Evolutionary conservation across 2,797 vertebrate genomes (phyloP).

Genomic region (Dendrocincla tyrannina): DNA sequence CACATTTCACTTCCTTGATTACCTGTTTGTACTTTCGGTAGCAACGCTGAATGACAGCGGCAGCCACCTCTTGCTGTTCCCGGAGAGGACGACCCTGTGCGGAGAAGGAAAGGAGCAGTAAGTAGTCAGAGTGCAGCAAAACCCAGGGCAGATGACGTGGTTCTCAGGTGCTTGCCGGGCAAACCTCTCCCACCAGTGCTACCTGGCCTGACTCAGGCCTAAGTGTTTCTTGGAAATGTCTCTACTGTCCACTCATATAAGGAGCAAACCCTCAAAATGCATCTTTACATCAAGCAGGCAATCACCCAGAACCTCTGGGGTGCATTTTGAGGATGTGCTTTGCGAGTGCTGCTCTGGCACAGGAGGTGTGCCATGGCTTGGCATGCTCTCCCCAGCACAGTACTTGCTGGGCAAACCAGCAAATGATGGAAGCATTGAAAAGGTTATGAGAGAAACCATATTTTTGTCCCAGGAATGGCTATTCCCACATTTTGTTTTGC

Average conservation of each 20-base stretch:
- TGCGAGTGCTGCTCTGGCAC: neutral
- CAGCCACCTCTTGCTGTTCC: conserved; percentile 98
- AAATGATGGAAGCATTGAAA: neutral
- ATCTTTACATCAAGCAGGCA: neutral
- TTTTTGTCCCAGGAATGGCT: neutral
- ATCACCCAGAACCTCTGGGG: neutral
- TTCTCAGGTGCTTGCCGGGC: neutral
- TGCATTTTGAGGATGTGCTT: neutral
- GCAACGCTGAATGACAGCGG: conserved; percentile 97
- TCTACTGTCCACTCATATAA: neutral
- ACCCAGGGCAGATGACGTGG: neutral
- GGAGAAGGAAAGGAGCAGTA: conserved; percentile 50
- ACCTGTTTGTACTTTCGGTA: conserved; percentile 99
- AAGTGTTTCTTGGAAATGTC: neutral
- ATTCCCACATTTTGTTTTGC: neutral
- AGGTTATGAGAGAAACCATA: neutral
- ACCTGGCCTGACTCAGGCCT: neutral
- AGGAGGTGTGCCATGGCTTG: neutral
- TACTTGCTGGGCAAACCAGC: neutral
- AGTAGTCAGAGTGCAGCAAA: neutral
- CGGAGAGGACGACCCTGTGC: conserved; percentile 90
- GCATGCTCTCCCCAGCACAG: neutral
- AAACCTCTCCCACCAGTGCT: neutral
- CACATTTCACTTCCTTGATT: conserved; percentile 41
- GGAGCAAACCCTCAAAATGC: neutral